phyloP scores from a whole-genome alignment of 2,888 invertebrate genomes.

The Seladonia tumulorum region DNA sequence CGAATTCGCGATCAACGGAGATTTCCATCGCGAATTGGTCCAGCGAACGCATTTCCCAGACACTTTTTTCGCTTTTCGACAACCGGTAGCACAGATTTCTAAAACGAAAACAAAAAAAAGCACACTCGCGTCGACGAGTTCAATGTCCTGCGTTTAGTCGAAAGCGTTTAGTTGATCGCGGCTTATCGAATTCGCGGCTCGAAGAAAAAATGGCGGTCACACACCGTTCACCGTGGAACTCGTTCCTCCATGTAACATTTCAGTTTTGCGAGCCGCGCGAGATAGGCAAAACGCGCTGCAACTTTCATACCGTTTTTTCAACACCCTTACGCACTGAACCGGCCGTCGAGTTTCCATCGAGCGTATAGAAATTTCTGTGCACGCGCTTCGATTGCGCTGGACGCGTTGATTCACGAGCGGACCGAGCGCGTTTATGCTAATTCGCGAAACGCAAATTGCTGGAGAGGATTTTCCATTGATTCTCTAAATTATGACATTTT shows the following conservation, averaged over 20 bases:
- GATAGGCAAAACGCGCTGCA: conserved; percentile 30
- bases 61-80: neutral
- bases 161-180: conserved; percentile 21
- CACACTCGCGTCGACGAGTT: neutral
- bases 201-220: neutral
- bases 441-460: neutral
- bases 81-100: conserved; percentile 6
- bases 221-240: conserved; percentile 50
- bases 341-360: conserved; percentile 47
- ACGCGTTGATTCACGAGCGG: neutral
- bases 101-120: conserved; percentile 15
- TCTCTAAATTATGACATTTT: no score
- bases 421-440: neutral
- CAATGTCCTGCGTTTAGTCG: conserved; percentile 29
- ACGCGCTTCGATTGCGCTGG: conserved; percentile 13
- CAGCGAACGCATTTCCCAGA: neutral
- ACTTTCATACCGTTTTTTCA: conserved; percentile 69
- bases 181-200: conserved; percentile 41
- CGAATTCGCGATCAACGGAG: neutral
- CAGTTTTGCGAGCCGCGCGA: conserved; percentile 37
- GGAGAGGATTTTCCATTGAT: neutral
- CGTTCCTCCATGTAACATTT: conserved; percentile 54
- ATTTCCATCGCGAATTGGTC: neutral
- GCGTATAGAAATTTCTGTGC: conserved; percentile 16
- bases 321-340: conserved; percentile 38